Evolutionary conservation across 2,888 invertebrate species (phyloP), one percentile per base, ranked within the genome.

Genomic region (Ormyrus nitidulus): DNA sequence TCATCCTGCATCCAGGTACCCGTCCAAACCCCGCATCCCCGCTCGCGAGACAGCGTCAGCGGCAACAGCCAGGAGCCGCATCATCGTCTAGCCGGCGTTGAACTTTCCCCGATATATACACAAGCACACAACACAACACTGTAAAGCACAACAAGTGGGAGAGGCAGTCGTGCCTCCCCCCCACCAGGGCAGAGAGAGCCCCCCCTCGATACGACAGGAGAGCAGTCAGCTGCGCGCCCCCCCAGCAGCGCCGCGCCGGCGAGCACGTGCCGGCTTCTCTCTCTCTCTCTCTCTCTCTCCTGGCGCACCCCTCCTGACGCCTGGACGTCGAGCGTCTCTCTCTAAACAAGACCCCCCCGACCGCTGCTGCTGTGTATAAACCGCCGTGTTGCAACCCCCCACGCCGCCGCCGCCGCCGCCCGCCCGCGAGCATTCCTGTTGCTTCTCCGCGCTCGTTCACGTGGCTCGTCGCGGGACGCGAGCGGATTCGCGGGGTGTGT

Each of bases 101-200:
- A 90, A 88, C 88, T 90, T 90, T 89, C 90, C 88, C 90, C 51
- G 59, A 76, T 58, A 66, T 48, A 90, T 89, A 90, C 88, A 90
- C 88, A 89, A 88, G 89, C 89, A 87, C 88, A 89, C 89, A 90
- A 89, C 89, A 90, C 89, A 88, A 88, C 88, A 89, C 85, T 83
- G 87, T 88, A 77, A 79, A 89, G 90, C 90, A 90, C 90, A 90
- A 90, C 90, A 90, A 90, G 90, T 90, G 90, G 90, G 87, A 86
- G 87, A 87, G 88, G 86, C 86, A 79, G 84, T 83, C 82, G 87
- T 34, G 86, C 87, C 87, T 87, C 86, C 89, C 90, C 89, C 89
- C 89, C 89, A 90, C 88, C 89, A 88, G 87, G 79, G 84, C 81
- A 79, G 87, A 19, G 87, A 19, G 88, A 88, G 80, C 83, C 84